phyloP scores from a whole-genome alignment of 2,113 vertebrate species.

The Forbesichthys agassizii region DNA sequence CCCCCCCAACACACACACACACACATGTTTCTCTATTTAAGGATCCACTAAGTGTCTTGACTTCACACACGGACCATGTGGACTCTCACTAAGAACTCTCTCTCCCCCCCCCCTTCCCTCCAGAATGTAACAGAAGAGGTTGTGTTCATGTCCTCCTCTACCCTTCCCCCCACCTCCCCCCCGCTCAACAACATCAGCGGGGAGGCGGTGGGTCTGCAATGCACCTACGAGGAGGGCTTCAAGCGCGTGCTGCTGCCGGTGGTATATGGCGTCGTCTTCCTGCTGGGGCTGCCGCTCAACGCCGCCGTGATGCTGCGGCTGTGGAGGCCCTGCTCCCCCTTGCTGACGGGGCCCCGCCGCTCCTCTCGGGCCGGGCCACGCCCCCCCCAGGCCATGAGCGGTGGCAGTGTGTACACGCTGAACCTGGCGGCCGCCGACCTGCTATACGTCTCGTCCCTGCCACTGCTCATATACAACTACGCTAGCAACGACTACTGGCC shows the following conservation, averaged over 20 bases:
- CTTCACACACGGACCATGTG: no score
- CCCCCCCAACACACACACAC: background rate
- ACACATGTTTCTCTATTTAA: no score
- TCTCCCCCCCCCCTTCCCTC: background rate
- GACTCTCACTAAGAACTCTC: background rate
- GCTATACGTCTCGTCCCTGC: constrained; percentile 92
- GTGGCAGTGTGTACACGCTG: constrained; percentile 88
- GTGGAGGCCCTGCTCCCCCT: constrained; percentile 77
- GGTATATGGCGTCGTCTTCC: constrained; percentile 86
- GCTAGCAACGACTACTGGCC: constrained; percentile 93
- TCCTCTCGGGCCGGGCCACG: constrained; percentile 59
- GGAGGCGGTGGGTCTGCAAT: constrained; percentile 46
- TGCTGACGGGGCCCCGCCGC: constrained; percentile 54
- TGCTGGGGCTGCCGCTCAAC: constrained; percentile 86
- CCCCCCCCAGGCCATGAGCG: constrained; percentile 73
- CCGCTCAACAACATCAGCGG: constrained; percentile 54
- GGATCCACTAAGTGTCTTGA: no score
- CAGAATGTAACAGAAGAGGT: constrained; percentile 59
- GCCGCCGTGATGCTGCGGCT: constrained; percentile 85
- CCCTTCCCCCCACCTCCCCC: constrained; percentile 15
- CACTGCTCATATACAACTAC: constrained; percentile 95
- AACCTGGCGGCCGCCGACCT: constrained; percentile 91
- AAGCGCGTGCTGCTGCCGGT: constrained; percentile 86
- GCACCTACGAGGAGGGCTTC: constrained; percentile 91
- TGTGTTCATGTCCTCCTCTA: constrained; percentile 41